These are phyloP conservation scores for Leptestheria dahalacensis DNA, from an alignment of 1,140 invertebrate genomes.

Conservation along the genomic window DNA sequence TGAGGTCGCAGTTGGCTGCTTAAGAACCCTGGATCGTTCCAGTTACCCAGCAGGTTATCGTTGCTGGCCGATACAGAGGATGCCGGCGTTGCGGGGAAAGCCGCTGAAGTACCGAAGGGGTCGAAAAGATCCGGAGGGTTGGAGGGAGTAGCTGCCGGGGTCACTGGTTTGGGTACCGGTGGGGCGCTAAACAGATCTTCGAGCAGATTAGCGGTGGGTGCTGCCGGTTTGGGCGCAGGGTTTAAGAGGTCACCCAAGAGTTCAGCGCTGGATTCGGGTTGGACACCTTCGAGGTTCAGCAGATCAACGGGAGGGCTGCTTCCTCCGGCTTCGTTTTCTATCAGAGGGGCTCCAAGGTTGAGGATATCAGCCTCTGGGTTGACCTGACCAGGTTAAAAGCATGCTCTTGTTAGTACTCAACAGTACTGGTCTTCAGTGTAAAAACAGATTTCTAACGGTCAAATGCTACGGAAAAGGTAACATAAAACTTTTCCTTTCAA, in stretches of 20 bases:
- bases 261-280: constrained; percentile 8
- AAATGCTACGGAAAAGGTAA: no score
- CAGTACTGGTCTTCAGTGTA: no score
- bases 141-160: constrained; percentile 14
- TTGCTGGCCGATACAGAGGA: constrained; percentile 8
- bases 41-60: constrained; percentile 16
- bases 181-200: constrained; percentile 25
- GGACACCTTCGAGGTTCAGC: constrained; percentile 18
- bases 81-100: background rate
- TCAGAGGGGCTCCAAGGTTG: background rate
- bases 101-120: constrained; percentile 19
- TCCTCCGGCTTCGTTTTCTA: background rate
- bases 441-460: no score
- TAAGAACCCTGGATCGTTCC: constrained; percentile 5
- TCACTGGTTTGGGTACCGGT: constrained; percentile 8
- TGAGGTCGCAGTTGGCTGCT: background rate
- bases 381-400: background rate
- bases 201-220: constrained; percentile 43
- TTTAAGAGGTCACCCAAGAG: constrained; percentile 34
- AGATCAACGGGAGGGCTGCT: background rate
- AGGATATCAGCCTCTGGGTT: constrained; percentile 1
- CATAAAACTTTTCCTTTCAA: no score
- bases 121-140: constrained; percentile 22
- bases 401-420: no score
- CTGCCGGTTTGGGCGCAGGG: constrained; percentile 24